Evolutionary conservation across 2,113 vertebrate species (phyloP).

Genomic region (Canis aureus): DNA sequence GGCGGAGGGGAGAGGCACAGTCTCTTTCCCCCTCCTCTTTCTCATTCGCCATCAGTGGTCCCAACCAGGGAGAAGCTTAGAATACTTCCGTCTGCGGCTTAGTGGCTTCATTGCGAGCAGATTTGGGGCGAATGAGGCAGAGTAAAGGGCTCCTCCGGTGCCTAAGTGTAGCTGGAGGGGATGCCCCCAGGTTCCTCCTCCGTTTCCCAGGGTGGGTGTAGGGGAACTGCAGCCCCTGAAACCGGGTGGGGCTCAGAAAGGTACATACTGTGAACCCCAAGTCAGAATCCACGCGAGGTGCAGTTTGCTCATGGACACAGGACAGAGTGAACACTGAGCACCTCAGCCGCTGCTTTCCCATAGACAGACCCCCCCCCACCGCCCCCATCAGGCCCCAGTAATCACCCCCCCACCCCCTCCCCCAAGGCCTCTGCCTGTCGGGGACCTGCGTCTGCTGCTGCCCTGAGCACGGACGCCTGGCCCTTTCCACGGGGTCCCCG

Average conservation of each 20-base stretch:
- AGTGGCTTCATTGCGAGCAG: not conserved
- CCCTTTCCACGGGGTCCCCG: rapidly evolving
- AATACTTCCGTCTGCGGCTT: rapidly evolving
- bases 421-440: not conserved
- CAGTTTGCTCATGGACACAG: not conserved
- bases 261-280: rapidly evolving
- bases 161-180: rapidly evolving
- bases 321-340: rapidly evolving
- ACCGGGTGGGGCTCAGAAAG: too few species aligned
- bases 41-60: not conserved
- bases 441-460: not conserved
- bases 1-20: rapidly evolving
- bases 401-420: not conserved
- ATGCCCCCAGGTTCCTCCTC: not conserved
- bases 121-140: not conserved
- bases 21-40: not conserved
- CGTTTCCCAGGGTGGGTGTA: not conserved
- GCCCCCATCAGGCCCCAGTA: not conserved
- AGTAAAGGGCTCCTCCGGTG: rapidly evolving
- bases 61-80: not conserved
- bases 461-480: not conserved
- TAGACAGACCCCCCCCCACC: rapidly evolving
- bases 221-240: not conserved
- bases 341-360: rapidly evolving
- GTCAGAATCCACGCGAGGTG: not conserved